phyloP scores from a whole-genome alignment of 2,797 vertebrate genomes.

The Peromyscus eremicus region DNA sequence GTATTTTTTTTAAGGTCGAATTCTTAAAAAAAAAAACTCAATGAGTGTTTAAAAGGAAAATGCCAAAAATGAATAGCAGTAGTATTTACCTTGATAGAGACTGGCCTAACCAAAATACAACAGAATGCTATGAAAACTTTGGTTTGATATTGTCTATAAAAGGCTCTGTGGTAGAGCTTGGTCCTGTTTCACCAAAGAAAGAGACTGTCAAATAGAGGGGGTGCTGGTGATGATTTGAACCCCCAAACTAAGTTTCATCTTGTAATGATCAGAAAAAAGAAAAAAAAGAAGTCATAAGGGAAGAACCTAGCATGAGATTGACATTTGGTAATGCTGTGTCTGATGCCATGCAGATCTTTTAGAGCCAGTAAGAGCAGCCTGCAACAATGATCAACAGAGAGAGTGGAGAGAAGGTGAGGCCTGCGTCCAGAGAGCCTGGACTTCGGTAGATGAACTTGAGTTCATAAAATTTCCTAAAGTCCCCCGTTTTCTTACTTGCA shows the following conservation, averaged over 20 bases:
- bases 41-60: slow-evolving; percentile 8
- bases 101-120: slow-evolving; percentile 18
- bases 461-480: background rate
- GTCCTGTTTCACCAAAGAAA: background rate
- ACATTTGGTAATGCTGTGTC: background rate
- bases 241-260: background rate
- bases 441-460: background rate
- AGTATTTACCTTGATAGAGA: slow-evolving; percentile 4
- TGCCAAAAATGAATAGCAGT: background rate
- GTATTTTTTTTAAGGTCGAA: background rate
- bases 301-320: background rate
- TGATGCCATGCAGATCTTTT: background rate
- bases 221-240: background rate
- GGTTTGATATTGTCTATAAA: background rate
- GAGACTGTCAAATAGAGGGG: background rate
- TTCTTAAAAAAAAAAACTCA: background rate
- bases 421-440: background rate
- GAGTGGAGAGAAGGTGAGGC: background rate
- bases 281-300: background rate
- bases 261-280: slow-evolving; percentile 9
- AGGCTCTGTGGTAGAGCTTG: background rate
- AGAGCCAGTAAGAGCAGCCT: background rate
- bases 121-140: background rate
- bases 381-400: fast-evolving
- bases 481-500: background rate